A percentile compares a stretch with the other conserved stretches of the same genome.
These are phyloP conservation scores for Trichechus manatus DNA, from an alignment of 2,113 vertebrate genomes.

Conservation along the genomic window DNA sequence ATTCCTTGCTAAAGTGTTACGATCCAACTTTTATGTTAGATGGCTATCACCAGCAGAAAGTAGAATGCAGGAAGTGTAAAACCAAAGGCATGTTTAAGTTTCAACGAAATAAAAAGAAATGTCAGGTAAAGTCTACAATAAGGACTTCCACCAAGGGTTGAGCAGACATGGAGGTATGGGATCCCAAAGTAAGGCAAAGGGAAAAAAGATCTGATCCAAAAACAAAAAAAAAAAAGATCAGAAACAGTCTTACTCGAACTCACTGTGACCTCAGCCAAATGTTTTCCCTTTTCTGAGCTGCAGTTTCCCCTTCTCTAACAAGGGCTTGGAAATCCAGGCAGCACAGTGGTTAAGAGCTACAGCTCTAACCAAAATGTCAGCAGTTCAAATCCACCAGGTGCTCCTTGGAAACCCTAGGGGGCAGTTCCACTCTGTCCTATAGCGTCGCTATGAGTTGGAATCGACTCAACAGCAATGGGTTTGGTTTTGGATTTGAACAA, in stretches of 20 bases:
- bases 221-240: neutral
- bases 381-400: too few relatives aligned
- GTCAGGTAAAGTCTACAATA: neutral
- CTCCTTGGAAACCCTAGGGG: too few relatives aligned
- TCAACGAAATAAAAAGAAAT: neutral
- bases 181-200: neutral
- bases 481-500: too few relatives aligned
- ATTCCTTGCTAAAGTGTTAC: neutral
- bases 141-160: neutral
- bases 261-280: neutral
- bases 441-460: too few relatives aligned
- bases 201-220: neutral
- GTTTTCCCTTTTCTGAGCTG: neutral
- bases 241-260: neutral
- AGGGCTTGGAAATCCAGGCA: neutral
- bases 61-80: neutral
- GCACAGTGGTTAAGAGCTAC: too few relatives aligned
- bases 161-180: neutral
- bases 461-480: too few relatives aligned
- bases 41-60: neutral
- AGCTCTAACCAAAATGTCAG: too few relatives aligned
- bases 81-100: neutral
- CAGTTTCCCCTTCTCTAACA: neutral
- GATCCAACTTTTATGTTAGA: neutral
- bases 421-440: too few relatives aligned